A percentile compares a stretch with the other conserved stretches of the same genome.
Conservation (phyloP, 2,113 vertebrate species). For the Nycticorax nycticorax region DNA sequence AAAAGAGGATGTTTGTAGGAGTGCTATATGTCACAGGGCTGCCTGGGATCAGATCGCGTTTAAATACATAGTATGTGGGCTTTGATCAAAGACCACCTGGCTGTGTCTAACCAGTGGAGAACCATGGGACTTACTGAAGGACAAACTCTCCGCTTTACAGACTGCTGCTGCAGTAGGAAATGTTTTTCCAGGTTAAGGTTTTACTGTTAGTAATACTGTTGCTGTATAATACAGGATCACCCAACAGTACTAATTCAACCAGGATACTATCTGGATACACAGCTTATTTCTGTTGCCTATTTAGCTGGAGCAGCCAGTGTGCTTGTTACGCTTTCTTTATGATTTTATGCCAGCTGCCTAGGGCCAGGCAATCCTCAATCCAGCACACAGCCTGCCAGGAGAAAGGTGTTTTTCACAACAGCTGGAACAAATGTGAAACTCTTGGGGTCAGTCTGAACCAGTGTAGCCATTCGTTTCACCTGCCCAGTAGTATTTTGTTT, state of each 20-base stretch:
- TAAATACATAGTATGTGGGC: neutral
- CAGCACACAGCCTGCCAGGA: neutral
- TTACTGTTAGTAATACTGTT: neutral
- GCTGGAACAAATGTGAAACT: neutral
- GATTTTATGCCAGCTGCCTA: neutral
- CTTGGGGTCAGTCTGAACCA: neutral
- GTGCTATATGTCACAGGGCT: neutral
- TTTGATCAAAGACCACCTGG: neutral
- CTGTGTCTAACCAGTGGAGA: neutral
- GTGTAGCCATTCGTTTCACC: neutral
- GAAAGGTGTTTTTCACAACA: neutral
- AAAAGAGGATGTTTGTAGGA: conserved; percentile 15
- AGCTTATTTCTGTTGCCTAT: neutral
- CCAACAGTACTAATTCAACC: neutral
- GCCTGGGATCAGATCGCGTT: neutral
- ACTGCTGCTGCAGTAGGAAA: neutral
- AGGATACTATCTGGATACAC: neutral
- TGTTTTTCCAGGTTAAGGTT: neutral
- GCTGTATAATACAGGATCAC: neutral
- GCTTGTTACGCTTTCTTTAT: neutral
- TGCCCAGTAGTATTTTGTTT: neutral
- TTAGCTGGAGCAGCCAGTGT: neutral
- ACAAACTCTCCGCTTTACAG: neutral
- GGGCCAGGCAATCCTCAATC: neutral
- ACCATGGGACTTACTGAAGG: neutral